phyloP scores from a whole-genome alignment of 2,888 invertebrate genomes.

The Bellardia pandia region DNA sequence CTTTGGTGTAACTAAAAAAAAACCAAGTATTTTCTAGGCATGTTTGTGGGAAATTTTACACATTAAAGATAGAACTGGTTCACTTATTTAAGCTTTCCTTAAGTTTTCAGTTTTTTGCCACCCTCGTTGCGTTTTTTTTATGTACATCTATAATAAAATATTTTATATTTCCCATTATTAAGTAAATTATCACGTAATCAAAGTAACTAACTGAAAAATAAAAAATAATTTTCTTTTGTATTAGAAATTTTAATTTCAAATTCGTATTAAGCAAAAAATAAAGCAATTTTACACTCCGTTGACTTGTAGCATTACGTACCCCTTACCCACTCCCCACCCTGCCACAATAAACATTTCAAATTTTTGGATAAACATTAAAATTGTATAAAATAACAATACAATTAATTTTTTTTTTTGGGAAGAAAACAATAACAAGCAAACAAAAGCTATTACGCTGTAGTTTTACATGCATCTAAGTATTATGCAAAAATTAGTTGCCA shows the following conservation, averaged over 20 bases:
- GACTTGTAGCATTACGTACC: conserved; percentile 8
- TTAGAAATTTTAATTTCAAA: conserved; percentile 47
- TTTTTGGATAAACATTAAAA: not conserved
- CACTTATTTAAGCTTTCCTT: too few species aligned
- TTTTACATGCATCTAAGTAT: conserved; percentile 37
- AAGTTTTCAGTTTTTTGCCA: not conserved
- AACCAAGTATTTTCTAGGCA: not conserved
- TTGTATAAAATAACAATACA: conserved; percentile 38
- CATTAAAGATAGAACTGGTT: too few species aligned
- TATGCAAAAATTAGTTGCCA: conserved; percentile 47
- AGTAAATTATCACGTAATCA: conserved; percentile 58
- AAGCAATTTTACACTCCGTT: conserved; percentile 68
- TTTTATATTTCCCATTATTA: conserved; percentile 51
- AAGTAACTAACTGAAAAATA: conserved; percentile 20
- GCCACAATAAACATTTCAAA: not conserved
- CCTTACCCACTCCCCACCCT: too few species aligned
- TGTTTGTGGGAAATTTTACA: not conserved
- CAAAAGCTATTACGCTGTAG: conserved; percentile 27
- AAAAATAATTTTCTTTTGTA: conserved; percentile 52
- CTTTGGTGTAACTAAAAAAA: not conserved
- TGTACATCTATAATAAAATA: conserved; percentile 19
- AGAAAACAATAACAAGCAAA: not conserved
- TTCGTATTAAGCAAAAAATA: not conserved
- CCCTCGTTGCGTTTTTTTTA: not conserved
- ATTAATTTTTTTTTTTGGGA: not conserved